phyloP scores from a whole-genome alignment of 30 jellyfish, hydroid and myxozoan genomes.

The Hydractinia symbiolongicarpus region DNA sequence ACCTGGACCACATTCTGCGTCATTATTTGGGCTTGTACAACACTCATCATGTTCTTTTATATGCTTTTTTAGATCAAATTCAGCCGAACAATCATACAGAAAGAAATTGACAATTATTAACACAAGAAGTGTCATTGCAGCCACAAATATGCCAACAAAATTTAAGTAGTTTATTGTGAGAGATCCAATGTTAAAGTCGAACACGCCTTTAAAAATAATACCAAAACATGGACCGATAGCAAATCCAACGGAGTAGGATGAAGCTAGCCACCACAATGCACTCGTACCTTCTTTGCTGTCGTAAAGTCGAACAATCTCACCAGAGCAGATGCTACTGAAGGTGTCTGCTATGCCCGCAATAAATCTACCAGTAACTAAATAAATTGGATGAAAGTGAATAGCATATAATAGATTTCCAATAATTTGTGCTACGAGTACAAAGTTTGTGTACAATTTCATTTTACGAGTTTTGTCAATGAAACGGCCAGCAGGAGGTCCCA shows the following conservation, averaged over 20 bases:
- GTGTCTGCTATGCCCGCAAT: slow-evolving; percentile 20
- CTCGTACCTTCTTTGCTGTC: slow-evolving; percentile 12
- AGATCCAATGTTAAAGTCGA: slow-evolving; percentile 16
- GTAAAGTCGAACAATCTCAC: slow-evolving; percentile 7
- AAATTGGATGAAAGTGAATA: slow-evolving; percentile 1
- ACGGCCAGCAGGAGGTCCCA: not conserved
- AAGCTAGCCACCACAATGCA: slow-evolving; percentile 5
- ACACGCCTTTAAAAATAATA: not conserved
- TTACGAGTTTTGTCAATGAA: not conserved
- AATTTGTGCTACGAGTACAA: not conserved
- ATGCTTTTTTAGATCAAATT: not conserved
- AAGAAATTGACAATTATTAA: not conserved
- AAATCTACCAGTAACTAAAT: slow-evolving; percentile 14
- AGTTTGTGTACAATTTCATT: not conserved
- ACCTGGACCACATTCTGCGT: too few species aligned
- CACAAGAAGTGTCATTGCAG: not conserved
- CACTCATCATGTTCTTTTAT: too few species aligned
- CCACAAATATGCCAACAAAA: slow-evolving; percentile 11
- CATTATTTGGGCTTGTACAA: too few species aligned
- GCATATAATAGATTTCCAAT: slow-evolving; percentile 19
- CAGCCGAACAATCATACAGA: not conserved
- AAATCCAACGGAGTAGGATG: not conserved
- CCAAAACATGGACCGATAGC: slow-evolving; percentile 8
- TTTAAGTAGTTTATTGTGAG: not conserved
- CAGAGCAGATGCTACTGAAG: not conserved